Base-by-base conservation (phyloP, 2,888 invertebrate species). In the Syrista parreyssii region DNA sequence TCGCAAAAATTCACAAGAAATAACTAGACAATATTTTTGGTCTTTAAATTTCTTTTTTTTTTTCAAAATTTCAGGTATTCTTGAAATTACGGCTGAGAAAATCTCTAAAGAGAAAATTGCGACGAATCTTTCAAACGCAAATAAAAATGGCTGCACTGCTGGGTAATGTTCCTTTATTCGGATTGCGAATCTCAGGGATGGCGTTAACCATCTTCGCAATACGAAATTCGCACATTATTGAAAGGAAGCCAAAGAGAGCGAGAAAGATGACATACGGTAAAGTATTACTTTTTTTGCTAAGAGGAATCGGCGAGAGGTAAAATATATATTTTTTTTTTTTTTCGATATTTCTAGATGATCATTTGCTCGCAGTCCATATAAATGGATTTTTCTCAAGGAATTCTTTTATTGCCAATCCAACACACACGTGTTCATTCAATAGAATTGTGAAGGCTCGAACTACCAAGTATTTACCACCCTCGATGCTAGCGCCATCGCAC, bases 401-500 rank as follows among this genome's bases (percentile, higher is more conserved):
- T 55, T 55, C 9, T 55, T 55, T 55, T 9, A 23, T 23, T 55
- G 9, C 23, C 23, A 55, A 1, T 55, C 23, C 23, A 55, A 55
- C 55, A 0, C 15, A 55, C 55, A 23, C 55, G 55, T 23, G 55
- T 55, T 55, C 55, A 9, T 23, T 23, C 55, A 55, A 55, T 55
- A 15, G 55, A 55, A 23, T 55, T 23, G 23, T 23, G 23, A 55
- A 9, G 1, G 55, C 23, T 6, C 23, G 23, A 55, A 55, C 71
- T 12, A 71, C 31, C 4, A 33, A 69, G 71, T n/a, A 12, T 71
- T 71, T 12, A 71, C 55, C 71, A 33, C 32, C 81, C 78, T 84
- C 86, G 86, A 86, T 78, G 81, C 84, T 85, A 84, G 83, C 84
- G 88, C 88, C 88, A 89, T 87, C 88, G 73, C 74, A 79, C 86